Evolutionary conservation across 2,113 vertebrate species (phyloP), one percentile per base, ranked within the genome.

Genomic region (Pipa parva): DNA sequence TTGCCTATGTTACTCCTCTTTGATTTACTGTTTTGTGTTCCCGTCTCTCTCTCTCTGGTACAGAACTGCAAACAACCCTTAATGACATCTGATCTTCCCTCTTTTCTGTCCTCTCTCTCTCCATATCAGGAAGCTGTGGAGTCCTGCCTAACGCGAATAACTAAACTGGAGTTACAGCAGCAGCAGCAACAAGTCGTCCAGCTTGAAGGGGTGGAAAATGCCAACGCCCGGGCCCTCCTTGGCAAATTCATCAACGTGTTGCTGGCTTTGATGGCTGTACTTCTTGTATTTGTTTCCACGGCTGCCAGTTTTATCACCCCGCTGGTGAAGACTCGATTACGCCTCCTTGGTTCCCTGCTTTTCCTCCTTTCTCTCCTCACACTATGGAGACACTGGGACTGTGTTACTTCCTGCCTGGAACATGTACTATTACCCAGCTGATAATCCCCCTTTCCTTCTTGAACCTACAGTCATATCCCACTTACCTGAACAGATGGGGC

Each of bases 231-330:
- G 13, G 96, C 93, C 0, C 90, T 99, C 67, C 90, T 99, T 80
- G 97, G 97, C 61, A 99, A 99, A 72, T 95, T 99, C 85, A 99
- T 99, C 86, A 98, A 98, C 1, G 90, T 99, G 77, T 94, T 99
- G 82, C 87, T 99, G 78, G 95, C 95, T 0, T 90, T 99, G 55
- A 98, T 98, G 95, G 97, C 97, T 0, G 97, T 99, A 78, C 85
- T 99, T 73, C 89, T 99, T 82, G 97, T 99, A 73, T 99, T 97
- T 1, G 97, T 99, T 73, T 99, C 97, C 87, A 97, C 97, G 65
- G 76, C 95, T 22, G 96, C 97, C 85, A 98, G 89, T 87, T 99
- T 98, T 84, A 97, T 98, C 89, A 98, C 97, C 0, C 97, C 97
- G 0, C 89, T 99, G 83, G 93, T 98, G 93, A 98, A 97, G 89